Percentiles rank a stretch among this genome's conserved stretches.
Evolutionary conservation across 2,888 invertebrate species (phyloP).

Genomic region (Eupithecia pulchellata): DNA sequence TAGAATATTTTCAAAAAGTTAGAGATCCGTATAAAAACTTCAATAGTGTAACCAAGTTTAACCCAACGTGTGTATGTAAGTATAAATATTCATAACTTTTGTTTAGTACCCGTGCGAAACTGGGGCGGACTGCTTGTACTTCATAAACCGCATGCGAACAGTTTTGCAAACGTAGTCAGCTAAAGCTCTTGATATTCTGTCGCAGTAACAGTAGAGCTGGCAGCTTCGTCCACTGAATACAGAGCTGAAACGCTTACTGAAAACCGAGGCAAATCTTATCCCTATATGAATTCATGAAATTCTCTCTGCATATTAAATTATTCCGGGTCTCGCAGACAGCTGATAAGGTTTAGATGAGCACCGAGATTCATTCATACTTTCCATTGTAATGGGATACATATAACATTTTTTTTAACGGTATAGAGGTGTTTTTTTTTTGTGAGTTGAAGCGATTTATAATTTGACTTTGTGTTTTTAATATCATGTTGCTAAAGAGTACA

Average conservation of each 20-base stretch:
- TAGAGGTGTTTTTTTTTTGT: not conserved
- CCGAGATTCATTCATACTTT: not conserved
- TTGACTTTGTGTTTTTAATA: too few relatives aligned
- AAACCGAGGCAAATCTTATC: conserved; percentile 10
- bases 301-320: conserved; percentile 13
- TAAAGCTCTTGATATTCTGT: not conserved
- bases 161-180: not conserved
- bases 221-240: conserved; percentile 5
- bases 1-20: too few relatives aligned
- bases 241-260: not conserved
- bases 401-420: not conserved
- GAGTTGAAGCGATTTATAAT: too few relatives aligned
- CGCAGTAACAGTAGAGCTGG: not conserved
- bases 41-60: too few relatives aligned
- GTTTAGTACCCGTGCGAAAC: too few relatives aligned
- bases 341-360: not conserved
- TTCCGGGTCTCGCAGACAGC: not conserved
- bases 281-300: conserved; percentile 8
- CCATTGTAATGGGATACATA: not conserved
- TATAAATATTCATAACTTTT: not conserved
- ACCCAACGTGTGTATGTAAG: too few relatives aligned
- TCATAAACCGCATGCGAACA: not conserved
- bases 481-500: not conserved
- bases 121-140: too few relatives aligned
- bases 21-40: too few relatives aligned